These are phyloP conservation scores for Argya squamiceps DNA, from an alignment of 2,797 vertebrate genomes.

Conservation along the genomic window DNA sequence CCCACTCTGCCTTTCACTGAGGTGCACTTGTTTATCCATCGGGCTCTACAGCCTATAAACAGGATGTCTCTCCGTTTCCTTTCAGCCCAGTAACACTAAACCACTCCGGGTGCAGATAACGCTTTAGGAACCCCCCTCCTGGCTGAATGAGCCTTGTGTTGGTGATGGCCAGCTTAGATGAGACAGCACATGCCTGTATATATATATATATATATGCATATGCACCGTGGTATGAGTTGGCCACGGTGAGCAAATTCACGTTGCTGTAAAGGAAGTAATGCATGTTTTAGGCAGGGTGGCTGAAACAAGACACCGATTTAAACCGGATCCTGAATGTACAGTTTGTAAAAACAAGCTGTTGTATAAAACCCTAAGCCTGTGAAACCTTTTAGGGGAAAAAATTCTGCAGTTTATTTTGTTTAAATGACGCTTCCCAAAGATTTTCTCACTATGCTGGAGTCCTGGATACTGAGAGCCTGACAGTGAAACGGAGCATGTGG, in stretches of 20 bases:
- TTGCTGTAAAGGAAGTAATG: neutral
- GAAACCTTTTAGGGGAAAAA: neutral
- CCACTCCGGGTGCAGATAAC: neutral
- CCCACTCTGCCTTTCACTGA: neutral
- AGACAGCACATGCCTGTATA: neutral
- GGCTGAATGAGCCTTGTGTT: neutral
- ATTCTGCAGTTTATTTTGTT: neutral
- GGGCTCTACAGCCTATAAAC: conserved; percentile 52
- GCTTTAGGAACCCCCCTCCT: neutral
- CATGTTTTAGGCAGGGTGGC: neutral
- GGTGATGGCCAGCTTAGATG: neutral
- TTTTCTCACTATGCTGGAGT: neutral
- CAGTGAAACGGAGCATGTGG: neutral
- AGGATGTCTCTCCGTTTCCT: conserved; percentile 64
- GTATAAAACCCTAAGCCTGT: neutral
- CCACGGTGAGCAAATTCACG: neutral
- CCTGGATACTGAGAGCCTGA: neutral
- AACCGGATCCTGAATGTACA: neutral
- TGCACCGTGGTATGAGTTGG: neutral
- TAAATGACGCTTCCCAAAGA: neutral
- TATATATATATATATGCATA: neutral
- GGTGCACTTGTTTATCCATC: conserved; percentile 39
- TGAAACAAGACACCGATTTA: neutral
- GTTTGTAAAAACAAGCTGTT: neutral
- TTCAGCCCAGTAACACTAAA: conserved; percentile 45